Base-by-base conservation (phyloP, 1,140 invertebrate species). In the Aphelinus atriplicis region DNA sequence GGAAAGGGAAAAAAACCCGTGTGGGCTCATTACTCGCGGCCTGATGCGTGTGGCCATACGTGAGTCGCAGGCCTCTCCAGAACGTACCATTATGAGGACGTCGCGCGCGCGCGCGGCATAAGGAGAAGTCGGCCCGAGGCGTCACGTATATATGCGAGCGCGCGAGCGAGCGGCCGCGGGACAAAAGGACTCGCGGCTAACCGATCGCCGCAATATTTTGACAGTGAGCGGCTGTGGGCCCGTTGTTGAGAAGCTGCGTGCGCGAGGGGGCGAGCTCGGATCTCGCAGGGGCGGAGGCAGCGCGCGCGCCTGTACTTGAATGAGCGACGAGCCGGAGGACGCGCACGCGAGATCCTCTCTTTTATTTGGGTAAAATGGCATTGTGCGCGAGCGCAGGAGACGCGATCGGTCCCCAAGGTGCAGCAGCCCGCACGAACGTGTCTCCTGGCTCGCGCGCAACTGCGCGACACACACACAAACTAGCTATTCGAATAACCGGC, bases 131-230 rank as follows among this genome's bases (percentile, higher is more conserved):
- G 86, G 82, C 82, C 81, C 73, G 81, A 79, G 82, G 83, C 82
- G 80, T 83, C 78, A 77, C 62, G 9, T 53, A 9, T 74, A 53
- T 42, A 48, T 71, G 57, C 50, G 58, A 3, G 63, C 63, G 76
- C 60, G 82, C 81, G 85, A 84, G 81, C 80, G 81, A 48, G 61
- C 72, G 64, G 42, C 46, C 10, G 9, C 51, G 51, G 9, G 48
- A 67, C 55, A 73, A 73, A 73, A 67, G 57, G 51, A 43, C 67
- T 60, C 66, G 65, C 60, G 65, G 64, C 80, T 75, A 82, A 80
- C 73, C 81, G 85, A 85, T 86, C 84, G 81, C 82, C 83, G 82
- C 86, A 88, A 88, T 87, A 87, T 88, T 88, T 88, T 87, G 86
- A 88, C 86, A 88, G 86, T 87, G 82, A 83, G 83, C 78, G 80